phyloP scores from a whole-genome alignment of 2,797 vertebrate genomes.

The Gephyroberyx darwinii region DNA sequence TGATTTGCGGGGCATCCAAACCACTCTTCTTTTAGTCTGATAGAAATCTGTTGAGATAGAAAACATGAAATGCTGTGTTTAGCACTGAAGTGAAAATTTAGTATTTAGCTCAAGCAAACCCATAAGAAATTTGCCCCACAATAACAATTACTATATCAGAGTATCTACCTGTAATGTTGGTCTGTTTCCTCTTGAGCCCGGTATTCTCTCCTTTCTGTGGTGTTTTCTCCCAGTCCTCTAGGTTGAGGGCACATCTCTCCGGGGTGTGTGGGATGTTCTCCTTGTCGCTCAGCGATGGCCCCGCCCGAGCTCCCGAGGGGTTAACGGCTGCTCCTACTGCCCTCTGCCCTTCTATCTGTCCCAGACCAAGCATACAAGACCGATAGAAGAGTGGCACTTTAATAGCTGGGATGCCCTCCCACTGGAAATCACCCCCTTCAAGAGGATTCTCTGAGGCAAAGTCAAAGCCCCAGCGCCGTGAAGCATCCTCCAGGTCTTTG shows the following conservation, averaged over 20 bases:
- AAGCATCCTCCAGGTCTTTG: slow-evolving; percentile 84
- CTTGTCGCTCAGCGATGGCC: slow-evolving; percentile 53
- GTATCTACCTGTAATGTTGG: slow-evolving; percentile 86
- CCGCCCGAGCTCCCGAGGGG: slow-evolving; percentile 9
- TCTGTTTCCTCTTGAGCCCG: slow-evolving; percentile 87
- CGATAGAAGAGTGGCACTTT: slow-evolving; percentile 79
- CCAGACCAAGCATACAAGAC: slow-evolving; percentile 22
- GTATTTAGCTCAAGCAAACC: slow-evolving; percentile 11
- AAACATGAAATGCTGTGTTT: slow-evolving; percentile 8
- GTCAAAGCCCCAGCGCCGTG: slow-evolving; percentile 90
- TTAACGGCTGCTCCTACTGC: background rate
- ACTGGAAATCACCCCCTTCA: slow-evolving; percentile 83
- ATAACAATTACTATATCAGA: background rate
- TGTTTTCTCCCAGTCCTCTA: slow-evolving; percentile 62
- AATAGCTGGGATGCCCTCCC: slow-evolving; percentile 82
- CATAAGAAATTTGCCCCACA: background rate
- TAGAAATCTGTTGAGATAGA: slow-evolving; percentile 88
- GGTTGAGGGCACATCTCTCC: slow-evolving; percentile 35
- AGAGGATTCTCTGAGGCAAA: slow-evolving; percentile 87
- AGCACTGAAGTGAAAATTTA: background rate
- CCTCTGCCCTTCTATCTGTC: slow-evolving; percentile 3
- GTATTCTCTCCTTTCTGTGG: slow-evolving; percentile 48
- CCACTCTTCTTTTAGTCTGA: slow-evolving; percentile 84
- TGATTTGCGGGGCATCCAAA: slow-evolving; percentile 79
- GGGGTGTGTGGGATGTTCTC: slow-evolving; percentile 66